Conservation (phyloP, 2,888 invertebrate genomes). For the Vandiemenella viatica region DNA sequence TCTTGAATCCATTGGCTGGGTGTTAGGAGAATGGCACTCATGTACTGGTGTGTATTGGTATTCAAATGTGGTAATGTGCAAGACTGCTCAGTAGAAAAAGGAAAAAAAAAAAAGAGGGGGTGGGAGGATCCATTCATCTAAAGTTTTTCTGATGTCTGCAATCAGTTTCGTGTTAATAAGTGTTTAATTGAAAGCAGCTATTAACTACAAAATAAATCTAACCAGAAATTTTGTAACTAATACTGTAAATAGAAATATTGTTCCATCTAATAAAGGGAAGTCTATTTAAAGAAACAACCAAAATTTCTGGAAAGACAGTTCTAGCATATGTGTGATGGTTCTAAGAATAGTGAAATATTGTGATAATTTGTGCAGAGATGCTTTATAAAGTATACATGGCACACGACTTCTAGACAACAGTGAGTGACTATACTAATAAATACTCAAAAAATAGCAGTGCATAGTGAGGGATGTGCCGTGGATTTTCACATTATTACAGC, state of each 20-base stretch:
- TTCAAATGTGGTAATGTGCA: slow-evolving; percentile 42
- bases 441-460: slow-evolving; percentile 12
- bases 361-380: no score
- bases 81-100: no score
- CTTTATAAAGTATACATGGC: no score
- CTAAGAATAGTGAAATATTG: no score
- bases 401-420: no score
- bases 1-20: slow-evolving; percentile 9
- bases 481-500: slow-evolving; percentile 10
- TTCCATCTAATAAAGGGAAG: no score
- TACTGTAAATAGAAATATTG: no score
- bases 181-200: background rate
- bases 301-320: background rate
- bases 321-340: no score
- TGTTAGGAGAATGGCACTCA: slow-evolving; percentile 9
- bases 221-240: background rate
- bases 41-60: slow-evolving; percentile 43
- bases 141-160: slow-evolving; percentile 1
- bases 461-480: slow-evolving; percentile 10
- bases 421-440: background rate
- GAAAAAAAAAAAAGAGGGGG: no score
- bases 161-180: background rate
- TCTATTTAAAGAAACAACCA: no score
- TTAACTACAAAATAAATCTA: background rate
- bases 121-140: background rate